Evolutionary conservation across 2,888 invertebrate species (phyloP), one percentile per base, ranked within the genome.

Genomic region (Operophtera brumata): DNA sequence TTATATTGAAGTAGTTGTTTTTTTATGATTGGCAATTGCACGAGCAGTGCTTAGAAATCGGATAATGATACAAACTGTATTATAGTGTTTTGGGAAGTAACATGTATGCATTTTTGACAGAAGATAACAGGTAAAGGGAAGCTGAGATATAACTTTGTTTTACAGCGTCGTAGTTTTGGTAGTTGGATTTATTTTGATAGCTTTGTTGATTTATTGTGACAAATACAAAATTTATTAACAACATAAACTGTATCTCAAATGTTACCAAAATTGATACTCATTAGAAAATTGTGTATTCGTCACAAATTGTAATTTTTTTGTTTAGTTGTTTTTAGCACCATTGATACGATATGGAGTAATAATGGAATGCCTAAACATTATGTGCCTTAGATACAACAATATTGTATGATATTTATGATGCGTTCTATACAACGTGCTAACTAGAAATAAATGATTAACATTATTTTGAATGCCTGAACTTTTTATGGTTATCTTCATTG

Each of bases 311-410:
- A 56, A 11, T 25, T 69, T 64, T 48, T 51, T 54, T 47, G 61
- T 70, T 76, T 69, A 60, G 54, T 77, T 78, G n/a, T 70, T 54
- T 82, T 81, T 88, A 89, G 89, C 88, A 84, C 78, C 86, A 86
- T 86, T 86, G 81, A 83, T 86, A 86, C 80, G 78, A 86, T 86
- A 85, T 87, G 86, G 81, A 88, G 83, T 86, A 88, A 85, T 82
- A 78, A 88, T 86, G 84, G 83, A 84, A 88, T 90, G 90, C 90
- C 90, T 91, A 91, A 88, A 91, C 85, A 89, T 90, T 90, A 90
- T 89, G 91, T 91, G 91, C 91, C 91, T 91, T 91, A 91, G 90
- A 91, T 89, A 88, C 89, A 90, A 91, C 91, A 91, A 90, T 91
- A 90, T 90, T 90, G 90, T 90, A 90, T 82, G 79, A 83, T 90